Conservation (phyloP, 2,888 invertebrate species). For the Rhamnusium bicolor region DNA sequence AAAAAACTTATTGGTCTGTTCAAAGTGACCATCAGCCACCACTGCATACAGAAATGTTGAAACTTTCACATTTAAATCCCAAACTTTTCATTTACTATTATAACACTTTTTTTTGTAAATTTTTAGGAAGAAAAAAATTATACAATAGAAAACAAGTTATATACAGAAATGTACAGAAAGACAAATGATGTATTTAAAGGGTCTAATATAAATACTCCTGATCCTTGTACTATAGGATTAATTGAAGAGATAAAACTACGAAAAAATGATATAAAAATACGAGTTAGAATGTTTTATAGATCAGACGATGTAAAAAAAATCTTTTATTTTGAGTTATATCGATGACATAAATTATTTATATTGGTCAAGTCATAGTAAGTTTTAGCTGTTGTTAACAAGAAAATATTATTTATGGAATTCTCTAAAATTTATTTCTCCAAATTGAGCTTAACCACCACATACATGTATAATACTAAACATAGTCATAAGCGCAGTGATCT, state of each 20-base stretch:
- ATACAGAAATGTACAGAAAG: slow-evolving; percentile 87
- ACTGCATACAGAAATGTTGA: no score
- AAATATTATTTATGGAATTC: background rate
- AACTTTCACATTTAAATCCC: no score
- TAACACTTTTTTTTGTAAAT: no score
- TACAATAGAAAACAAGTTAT: slow-evolving; percentile 80
- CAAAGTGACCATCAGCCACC: no score
- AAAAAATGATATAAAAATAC: slow-evolving; percentile 76
- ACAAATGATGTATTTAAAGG: slow-evolving; percentile 80
- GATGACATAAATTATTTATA: slow-evolving; percentile 83
- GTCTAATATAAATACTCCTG: slow-evolving; percentile 81
- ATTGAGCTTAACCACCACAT: no score
- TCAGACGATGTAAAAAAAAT: slow-evolving; percentile 82
- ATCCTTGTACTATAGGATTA: slow-evolving; percentile 83
- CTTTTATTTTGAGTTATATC: slow-evolving; percentile 74
- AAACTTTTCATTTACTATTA: no score
- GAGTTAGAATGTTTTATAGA: slow-evolving; percentile 81
- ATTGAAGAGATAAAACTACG: slow-evolving; percentile 78
- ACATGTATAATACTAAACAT: no score
- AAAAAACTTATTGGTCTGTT: no score
- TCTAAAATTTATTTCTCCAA: no score
- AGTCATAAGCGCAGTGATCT: no score
- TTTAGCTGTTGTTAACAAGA: background rate
- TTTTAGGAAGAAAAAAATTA: slow-evolving; percentile 60
- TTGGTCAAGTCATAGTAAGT: slow-evolving; percentile 82